Percentiles rank a stretch among this genome's conserved stretches.
These are phyloP conservation scores for Tetrax tetrax DNA, from an alignment of 2,113 vertebrate genomes.

Conservation along the genomic window DNA sequence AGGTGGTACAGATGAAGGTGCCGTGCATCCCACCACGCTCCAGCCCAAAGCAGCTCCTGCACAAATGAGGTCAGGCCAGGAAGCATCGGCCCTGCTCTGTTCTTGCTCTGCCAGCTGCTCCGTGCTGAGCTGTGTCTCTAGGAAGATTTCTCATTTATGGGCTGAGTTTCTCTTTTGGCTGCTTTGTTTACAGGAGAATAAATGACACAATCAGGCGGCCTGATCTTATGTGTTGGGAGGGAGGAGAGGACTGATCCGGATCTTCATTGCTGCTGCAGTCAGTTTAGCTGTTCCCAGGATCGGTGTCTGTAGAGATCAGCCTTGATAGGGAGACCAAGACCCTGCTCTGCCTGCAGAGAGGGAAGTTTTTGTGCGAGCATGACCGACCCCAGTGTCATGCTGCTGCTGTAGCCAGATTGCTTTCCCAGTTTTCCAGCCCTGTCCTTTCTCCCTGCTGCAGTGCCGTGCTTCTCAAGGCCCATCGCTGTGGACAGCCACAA, in stretches of 20 bases:
- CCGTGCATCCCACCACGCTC: background rate
- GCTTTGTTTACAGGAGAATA: constrained; percentile 14
- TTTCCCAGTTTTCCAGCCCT: background rate
- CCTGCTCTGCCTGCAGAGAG: background rate
- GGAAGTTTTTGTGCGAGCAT: background rate
- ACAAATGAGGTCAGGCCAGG: background rate
- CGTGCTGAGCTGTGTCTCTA: background rate
- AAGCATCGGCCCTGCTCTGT: background rate
- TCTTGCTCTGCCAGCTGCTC: background rate
- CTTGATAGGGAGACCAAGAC: background rate
- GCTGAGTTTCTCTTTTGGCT: constrained; percentile 12
- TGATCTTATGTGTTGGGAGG: background rate
- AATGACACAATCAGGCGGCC: background rate
- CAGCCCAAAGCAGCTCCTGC: background rate
- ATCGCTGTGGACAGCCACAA: background rate
- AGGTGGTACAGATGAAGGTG: background rate
- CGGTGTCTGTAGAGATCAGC: background rate
- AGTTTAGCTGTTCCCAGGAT: background rate
- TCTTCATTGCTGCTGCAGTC: constrained; percentile 14
- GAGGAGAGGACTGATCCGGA: background rate
- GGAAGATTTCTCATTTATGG: background rate
- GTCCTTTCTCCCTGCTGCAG: background rate
- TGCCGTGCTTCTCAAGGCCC: background rate
- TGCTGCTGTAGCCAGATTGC: background rate
- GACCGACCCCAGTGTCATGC: rapidly evolving